phyloP scores from a whole-genome alignment of 2,888 invertebrate species.

The Meliscaeva auricollis region DNA sequence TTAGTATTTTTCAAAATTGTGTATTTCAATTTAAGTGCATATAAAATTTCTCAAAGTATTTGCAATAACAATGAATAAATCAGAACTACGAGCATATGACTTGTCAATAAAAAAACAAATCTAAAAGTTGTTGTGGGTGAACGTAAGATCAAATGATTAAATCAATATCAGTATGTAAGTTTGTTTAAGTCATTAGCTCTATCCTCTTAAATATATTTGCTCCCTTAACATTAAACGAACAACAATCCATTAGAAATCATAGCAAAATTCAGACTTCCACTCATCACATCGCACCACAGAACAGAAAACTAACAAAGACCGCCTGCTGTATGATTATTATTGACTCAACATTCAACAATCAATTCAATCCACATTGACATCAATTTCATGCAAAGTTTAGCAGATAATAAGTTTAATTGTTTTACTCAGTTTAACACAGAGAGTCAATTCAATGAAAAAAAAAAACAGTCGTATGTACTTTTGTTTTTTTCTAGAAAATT shows the following conservation, averaged over 20 bases:
- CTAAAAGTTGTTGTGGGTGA: no score
- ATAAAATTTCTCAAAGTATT: no score
- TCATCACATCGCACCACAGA: background rate
- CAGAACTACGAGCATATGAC: no score
- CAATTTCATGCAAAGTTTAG: constrained; percentile 30
- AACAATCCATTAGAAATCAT: background rate
- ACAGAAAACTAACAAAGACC: constrained; percentile 20
- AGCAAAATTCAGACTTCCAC: background rate
- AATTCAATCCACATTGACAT: constrained; percentile 62
- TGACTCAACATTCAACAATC: constrained; percentile 41
- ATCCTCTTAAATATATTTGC: background rate
- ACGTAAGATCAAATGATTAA: no score
- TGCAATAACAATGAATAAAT: no score
- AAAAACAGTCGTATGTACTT: constrained; percentile 10
- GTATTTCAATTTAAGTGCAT: no score
- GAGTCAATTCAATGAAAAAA: constrained; percentile 43
- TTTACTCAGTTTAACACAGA: constrained; percentile 19
- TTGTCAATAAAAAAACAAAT: no score
- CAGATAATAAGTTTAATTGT: constrained; percentile 62
- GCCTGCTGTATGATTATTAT: constrained; percentile 15
- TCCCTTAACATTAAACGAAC: background rate
- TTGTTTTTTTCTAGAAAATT: background rate
- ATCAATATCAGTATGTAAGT: no score
- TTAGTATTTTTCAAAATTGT: no score
- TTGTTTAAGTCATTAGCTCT: background rate